Conservation (phyloP, 2,113 vertebrate species). For the Cololabis saira region DNA sequence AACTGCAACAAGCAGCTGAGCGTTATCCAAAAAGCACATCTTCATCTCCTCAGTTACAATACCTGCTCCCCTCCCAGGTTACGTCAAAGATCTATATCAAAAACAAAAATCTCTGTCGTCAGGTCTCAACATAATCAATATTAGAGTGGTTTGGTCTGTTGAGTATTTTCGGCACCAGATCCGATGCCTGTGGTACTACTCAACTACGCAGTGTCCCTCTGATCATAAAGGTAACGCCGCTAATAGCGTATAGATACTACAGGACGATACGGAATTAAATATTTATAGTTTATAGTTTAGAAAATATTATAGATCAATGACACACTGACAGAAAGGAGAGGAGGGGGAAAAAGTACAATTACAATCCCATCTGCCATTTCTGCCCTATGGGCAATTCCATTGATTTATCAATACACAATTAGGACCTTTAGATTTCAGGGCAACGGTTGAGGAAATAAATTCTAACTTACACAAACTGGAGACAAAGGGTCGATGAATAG, state of each 20-base stretch:
- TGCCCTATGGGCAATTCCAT: background rate
- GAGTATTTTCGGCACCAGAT: background rate
- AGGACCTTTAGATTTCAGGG: background rate
- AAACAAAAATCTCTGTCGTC: no score
- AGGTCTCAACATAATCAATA: no score
- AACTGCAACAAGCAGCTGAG: no score
- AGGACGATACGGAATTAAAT: background rate
- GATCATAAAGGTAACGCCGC: background rate
- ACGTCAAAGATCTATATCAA: no score
- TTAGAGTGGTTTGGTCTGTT: background rate
- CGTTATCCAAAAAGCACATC: no score
- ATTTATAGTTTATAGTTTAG: background rate
- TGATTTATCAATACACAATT: constrained; percentile 27
- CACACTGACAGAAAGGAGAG: background rate
- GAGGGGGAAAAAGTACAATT: background rate
- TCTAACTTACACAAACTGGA: constrained; percentile 14
- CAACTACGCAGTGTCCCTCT: background rate
- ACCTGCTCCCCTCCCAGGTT: no score
- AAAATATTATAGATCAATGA: background rate
- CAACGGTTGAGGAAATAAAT: background rate
- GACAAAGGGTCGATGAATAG: constrained; percentile 1
- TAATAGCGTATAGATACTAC: constrained; percentile 2
- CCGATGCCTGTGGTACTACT: background rate
- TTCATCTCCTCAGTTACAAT: no score
- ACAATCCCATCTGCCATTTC: background rate